Evolutionary conservation across 2,797 vertebrate genomes (phyloP).

Genomic region (Nothura maculosa): DNA sequence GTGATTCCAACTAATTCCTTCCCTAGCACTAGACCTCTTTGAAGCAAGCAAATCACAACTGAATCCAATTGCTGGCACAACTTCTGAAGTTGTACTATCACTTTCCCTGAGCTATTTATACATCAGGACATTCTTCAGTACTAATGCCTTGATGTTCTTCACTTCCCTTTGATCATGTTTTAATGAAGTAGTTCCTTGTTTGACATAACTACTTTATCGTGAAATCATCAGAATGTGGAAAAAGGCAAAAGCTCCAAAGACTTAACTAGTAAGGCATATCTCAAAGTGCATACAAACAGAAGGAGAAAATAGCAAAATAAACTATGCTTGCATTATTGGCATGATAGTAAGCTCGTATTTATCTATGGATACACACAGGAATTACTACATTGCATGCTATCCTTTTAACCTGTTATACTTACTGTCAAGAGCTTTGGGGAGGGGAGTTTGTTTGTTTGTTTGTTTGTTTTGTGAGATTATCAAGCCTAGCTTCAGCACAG

Average conservation of each 20-base stretch:
- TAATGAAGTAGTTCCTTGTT: slow-evolving; percentile 16
- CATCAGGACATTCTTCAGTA: background rate
- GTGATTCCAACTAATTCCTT: background rate
- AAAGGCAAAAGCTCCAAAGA: background rate
- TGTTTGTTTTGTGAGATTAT: background rate
- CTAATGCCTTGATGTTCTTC: background rate
- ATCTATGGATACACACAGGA: background rate
- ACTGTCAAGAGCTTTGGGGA: background rate
- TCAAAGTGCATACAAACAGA: background rate
- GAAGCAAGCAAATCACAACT: background rate
- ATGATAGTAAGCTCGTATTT: background rate
- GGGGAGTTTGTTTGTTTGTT: too few relatives aligned
- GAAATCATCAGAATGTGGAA: background rate
- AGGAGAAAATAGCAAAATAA: background rate
- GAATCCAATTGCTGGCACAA: background rate
- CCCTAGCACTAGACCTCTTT: background rate
- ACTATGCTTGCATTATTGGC: background rate
- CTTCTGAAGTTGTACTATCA: background rate
- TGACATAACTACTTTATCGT: background rate
- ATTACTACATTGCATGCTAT: background rate
- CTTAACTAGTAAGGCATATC: background rate
- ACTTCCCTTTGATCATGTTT: background rate
- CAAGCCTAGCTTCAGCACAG: background rate
- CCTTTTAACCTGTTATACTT: background rate
- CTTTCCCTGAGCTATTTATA: background rate